Evolutionary conservation across 2,888 invertebrate species (phyloP), one percentile per base, ranked within the genome.

Genomic region (Drosophila picticornis): DNA sequence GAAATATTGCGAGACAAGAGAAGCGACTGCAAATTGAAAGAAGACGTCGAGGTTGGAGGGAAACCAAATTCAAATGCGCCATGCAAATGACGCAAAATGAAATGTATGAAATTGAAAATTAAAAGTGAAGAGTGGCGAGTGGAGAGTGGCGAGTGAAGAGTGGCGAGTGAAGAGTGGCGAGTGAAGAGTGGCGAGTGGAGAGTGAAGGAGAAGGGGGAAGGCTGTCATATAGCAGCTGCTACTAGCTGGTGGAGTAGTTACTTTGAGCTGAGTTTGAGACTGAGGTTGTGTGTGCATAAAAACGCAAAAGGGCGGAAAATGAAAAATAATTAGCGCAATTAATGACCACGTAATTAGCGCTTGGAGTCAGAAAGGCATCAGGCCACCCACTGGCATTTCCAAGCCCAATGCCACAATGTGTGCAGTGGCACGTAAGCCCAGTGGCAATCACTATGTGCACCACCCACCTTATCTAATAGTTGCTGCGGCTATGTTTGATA

Each of bases 321-420:
- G 91, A 80, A 90, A 91, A 91, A 91, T 91, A 91, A 91, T 91
- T 91, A 91, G 92, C 92, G 88, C 91, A 91, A 91, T 90, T 90
- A 90, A 90, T 88, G 91, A 87, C 87, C 85, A 90, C 88, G 91
- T 91, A 92, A 90, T 92, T 92, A 92, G 85, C 84, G 90, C 81
- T 78, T 78, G 79, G 80, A 90, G 84, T 73, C 73, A 63, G 68
- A 80, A 80, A 67, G 56, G 59, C 68, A 48, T 38, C 62, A 32
- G 22, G 22, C 16, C 40, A 25, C 1, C 13, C 34, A 34, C 34
- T 13, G 5, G 13, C 34, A 31, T 31, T 29, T 29, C 31, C 31
- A 13, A 29, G 53, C 43, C 27, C 56, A 62, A 40, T 72, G 57
- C 71, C 80, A 77, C 83, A 85, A 85, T 84, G 76, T 84, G 89